A percentile compares a stretch with the other conserved stretches of the same genome.
Evolutionary conservation across 92 coral and sea anemone species (phyloP).

Genomic region (Plumapathes pennacea): DNA sequence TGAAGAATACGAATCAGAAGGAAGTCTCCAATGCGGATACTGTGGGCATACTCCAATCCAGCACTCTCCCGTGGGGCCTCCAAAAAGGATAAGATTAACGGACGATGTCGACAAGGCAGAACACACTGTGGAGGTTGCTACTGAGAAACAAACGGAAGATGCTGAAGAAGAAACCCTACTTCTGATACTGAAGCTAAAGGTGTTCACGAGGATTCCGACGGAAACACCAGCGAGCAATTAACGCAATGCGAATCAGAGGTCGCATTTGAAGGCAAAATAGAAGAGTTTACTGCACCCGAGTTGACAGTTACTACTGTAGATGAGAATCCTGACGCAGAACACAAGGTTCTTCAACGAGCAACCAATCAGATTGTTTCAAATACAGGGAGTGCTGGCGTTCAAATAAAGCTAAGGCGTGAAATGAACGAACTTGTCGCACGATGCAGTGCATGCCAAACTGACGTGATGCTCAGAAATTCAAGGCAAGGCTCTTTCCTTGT

Average conservation of each 20-base stretch:
- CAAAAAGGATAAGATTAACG: conserved; percentile 1
- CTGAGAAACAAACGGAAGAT: conserved; percentile 1
- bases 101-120: not conserved
- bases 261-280: no score
- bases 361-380: no score
- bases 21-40: conserved; percentile 14
- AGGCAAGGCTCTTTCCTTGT: conserved; percentile 22
- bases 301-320: conserved; percentile 1
- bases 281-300: no score
- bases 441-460: conserved; percentile 10
- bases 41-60: conserved; percentile 27
- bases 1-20: conserved; percentile 7
- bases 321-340: no score
- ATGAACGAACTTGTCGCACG: not conserved
- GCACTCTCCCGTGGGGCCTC: conserved; percentile 3
- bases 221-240: conserved; percentile 2
- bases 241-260: no score
- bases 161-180: conserved; percentile 3
- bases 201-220: no score
- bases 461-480: conserved; percentile 19
- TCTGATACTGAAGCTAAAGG: no score
- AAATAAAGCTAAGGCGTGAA: conserved; percentile 1
- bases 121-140: not conserved
- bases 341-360: no score
- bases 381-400: conserved; percentile 4